Evolutionary conservation across 2,113 vertebrate genomes (phyloP).

Genomic region (Erpornis zantholeuca): DNA sequence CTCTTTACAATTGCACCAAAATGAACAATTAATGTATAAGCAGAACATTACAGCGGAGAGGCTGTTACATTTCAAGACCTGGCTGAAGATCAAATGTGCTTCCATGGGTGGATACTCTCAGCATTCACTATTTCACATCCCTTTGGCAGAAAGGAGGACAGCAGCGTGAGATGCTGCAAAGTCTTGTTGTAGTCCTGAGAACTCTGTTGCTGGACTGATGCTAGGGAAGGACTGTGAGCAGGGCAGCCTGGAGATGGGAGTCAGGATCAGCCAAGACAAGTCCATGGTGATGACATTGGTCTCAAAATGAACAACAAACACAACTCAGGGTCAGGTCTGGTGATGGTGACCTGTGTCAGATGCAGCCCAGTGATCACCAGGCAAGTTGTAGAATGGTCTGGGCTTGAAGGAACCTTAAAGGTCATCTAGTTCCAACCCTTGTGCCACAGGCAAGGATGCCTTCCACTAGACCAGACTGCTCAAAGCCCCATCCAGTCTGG

Average conservation of each 20-base stretch:
- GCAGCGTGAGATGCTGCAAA: background rate
- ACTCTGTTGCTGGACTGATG: background rate
- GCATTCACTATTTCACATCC: background rate
- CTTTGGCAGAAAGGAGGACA: background rate
- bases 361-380: background rate
- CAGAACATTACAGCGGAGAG: slow-evolving; percentile 14
- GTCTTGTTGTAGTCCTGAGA: background rate
- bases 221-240: background rate
- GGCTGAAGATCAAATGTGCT: slow-evolving; percentile 21
- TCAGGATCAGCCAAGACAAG: background rate
- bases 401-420: background rate
- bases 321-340: accelerated
- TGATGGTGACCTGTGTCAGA: background rate
- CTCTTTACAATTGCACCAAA: background rate
- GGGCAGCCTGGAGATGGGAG: background rate
- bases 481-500: background rate
- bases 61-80: slow-evolving; percentile 37
- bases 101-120: background rate
- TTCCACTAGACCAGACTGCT: background rate
- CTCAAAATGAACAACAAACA: background rate
- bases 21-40: slow-evolving; percentile 25
- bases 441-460: background rate
- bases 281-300: background rate
- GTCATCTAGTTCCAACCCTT: background rate
- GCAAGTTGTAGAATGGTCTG: background rate